Conservation (phyloP, 2,797 vertebrate species). For the Geotrypetes seraphini region DNA sequence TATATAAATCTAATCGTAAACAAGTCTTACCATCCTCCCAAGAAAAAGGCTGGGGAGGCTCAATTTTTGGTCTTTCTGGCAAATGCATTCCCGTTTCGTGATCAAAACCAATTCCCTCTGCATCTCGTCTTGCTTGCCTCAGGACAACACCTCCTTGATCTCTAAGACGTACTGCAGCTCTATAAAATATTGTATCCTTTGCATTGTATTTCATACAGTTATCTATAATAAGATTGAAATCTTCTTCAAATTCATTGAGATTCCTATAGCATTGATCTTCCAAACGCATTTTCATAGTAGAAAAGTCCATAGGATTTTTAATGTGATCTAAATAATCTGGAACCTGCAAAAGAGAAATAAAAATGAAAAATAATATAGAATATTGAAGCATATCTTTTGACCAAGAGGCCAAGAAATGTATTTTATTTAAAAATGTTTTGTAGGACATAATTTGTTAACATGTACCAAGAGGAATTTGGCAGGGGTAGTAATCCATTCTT, state of each 20-base stretch:
- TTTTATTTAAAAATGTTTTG: too few relatives aligned
- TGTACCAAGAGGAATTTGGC: background rate
- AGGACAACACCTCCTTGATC: constrained; percentile 89
- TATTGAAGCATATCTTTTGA: too few relatives aligned
- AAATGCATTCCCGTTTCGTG: constrained; percentile 80
- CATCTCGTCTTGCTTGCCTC: constrained; percentile 76
- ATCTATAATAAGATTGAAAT: constrained; percentile 88
- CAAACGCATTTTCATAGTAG: constrained; percentile 80
- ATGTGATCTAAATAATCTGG: constrained; percentile 94
- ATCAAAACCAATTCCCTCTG: constrained; percentile 79
- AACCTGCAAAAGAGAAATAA: constrained; percentile 61
- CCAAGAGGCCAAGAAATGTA: background rate
- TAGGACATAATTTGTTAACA: background rate
- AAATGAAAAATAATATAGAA: background rate
- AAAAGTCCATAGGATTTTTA: constrained; percentile 90
- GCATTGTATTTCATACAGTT: constrained; percentile 97
- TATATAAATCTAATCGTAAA: too few relatives aligned
- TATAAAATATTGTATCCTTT: constrained; percentile 92
- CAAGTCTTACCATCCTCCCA: constrained; percentile 93
- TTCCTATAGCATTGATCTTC: constrained; percentile 79
- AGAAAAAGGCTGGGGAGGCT: constrained; percentile 69
- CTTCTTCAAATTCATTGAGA: constrained; percentile 80
- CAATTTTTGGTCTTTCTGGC: constrained; percentile 68
- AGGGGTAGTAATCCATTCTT: too few relatives aligned
- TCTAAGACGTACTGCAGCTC: constrained; percentile 78